phyloP scores from a whole-genome alignment of 2,797 vertebrate species.

The Crocodylus rhombifer region DNA sequence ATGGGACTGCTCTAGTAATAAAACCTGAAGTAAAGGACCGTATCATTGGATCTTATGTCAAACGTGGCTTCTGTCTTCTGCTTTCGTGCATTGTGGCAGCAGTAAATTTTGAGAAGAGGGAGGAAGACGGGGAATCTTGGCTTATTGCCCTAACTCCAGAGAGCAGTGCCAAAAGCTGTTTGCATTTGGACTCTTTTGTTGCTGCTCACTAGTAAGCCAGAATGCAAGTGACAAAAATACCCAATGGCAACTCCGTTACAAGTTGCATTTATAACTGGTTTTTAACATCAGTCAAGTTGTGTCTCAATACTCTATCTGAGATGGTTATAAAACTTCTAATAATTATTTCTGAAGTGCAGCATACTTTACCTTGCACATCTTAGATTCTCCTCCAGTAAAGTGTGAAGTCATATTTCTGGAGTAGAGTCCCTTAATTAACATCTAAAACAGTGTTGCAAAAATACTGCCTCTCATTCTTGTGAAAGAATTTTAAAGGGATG shows the following conservation, averaged over 20 bases:
- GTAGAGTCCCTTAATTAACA: not conserved
- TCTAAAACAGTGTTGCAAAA: not conserved
- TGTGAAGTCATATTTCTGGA: not conserved
- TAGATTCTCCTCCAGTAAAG: not conserved
- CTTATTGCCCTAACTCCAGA: slow-evolving; percentile 5
- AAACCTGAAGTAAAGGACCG: slow-evolving; percentile 46
- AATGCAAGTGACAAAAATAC: not conserved
- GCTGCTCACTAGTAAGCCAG: not conserved
- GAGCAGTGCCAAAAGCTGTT: not conserved
- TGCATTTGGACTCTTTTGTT: not conserved
- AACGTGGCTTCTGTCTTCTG: not conserved
- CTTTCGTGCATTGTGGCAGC: not conserved
- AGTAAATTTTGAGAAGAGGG: not conserved
- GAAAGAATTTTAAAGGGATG: slow-evolving; percentile 6
- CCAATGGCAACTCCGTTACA: not conserved
- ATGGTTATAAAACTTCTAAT: not conserved
- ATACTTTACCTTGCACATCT: not conserved
- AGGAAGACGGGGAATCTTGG: not conserved
- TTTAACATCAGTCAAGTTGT: not conserved
- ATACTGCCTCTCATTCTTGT: slow-evolving; percentile 3
- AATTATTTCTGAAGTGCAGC: not conserved
- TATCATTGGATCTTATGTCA: not conserved
- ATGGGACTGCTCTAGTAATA: slow-evolving; percentile 38
- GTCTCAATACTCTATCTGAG: not conserved
- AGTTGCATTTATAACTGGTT: not conserved